Evolutionary conservation across 2,113 vertebrate species (phyloP).

Genomic region (Cervus canadensis): DNA sequence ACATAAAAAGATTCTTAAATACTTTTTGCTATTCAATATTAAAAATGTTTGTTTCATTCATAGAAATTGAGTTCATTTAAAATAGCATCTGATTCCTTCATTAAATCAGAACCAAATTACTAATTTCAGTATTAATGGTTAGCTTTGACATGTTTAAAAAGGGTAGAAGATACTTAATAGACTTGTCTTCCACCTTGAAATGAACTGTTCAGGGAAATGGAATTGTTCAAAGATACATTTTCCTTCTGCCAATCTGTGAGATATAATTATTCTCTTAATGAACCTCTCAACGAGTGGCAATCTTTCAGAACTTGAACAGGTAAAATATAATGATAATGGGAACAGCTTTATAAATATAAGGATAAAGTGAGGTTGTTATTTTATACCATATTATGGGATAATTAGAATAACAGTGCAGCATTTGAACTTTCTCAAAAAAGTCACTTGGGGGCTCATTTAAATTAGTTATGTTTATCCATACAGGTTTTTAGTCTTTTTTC

Average conservation of each 20-base stretch:
- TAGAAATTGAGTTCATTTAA: constrained; percentile 33
- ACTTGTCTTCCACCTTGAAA: constrained; percentile 81
- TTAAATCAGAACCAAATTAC: constrained; percentile 52
- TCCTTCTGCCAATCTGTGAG: constrained; percentile 82
- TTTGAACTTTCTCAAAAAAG: constrained; percentile 63
- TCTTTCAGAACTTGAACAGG: constrained; percentile 72
- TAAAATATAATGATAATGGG: constrained; percentile 75
- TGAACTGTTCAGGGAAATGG: constrained; percentile 82
- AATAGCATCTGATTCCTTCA: constrained; percentile 46
- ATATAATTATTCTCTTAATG: constrained; percentile 82
- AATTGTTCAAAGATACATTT: constrained; percentile 83
- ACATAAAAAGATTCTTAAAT: constrained; percentile 66
- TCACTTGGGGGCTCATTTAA: constrained; percentile 50
- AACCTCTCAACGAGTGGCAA: constrained; percentile 76
- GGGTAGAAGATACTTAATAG: constrained; percentile 77
- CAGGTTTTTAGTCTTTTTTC: constrained; percentile 54
- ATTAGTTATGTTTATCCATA: constrained; percentile 49
- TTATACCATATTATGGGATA: constrained; percentile 66
- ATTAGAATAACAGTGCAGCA: constrained; percentile 56
- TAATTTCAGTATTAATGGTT: constrained; percentile 68
- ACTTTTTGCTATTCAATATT: constrained; percentile 69
- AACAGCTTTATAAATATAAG: constrained; percentile 80
- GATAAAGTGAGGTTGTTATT: constrained; percentile 78
- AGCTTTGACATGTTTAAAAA: constrained; percentile 73
- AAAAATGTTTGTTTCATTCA: constrained; percentile 49